Conservation (phyloP, 2,888 invertebrate species). For the Heliconius hortense region DNA sequence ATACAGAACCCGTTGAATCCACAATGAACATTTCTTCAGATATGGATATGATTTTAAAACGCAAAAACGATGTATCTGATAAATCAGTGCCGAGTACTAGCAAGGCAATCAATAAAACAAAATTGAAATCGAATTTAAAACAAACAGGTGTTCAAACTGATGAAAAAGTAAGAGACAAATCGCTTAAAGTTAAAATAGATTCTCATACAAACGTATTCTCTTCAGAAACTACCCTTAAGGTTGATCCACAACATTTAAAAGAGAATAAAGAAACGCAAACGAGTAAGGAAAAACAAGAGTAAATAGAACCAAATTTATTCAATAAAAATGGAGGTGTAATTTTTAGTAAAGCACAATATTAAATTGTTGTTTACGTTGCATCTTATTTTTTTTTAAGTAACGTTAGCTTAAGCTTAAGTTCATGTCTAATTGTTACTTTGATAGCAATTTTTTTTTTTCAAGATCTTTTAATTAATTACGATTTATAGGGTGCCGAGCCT, state of each 20-base stretch:
- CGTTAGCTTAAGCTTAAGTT: too few species aligned
- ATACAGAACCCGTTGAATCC: conserved; percentile 41
- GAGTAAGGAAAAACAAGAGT: conserved; percentile 50
- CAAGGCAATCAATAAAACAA: conserved; percentile 21
- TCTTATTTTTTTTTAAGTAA: too few species aligned
- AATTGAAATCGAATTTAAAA: conserved; percentile 54
- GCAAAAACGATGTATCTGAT: conserved; percentile 23
- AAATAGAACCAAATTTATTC: background rate
- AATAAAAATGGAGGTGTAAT: background rate
- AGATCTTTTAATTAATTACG: too few species aligned
- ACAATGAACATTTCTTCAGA: conserved; percentile 47
- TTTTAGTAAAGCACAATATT: background rate
- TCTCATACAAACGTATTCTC: conserved; percentile 39
- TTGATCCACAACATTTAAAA: conserved; percentile 32
- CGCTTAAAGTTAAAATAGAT: conserved; percentile 54
- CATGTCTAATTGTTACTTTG: too few species aligned
- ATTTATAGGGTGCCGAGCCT: too few species aligned
- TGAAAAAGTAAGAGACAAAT: conserved; percentile 34
- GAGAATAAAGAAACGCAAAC: conserved; percentile 53
- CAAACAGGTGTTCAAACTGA: conserved; percentile 52
- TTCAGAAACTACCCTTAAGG: conserved; percentile 28
- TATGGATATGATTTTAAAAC: conserved; percentile 41
- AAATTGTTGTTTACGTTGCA: too few species aligned
- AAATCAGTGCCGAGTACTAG: conserved; percentile 31
- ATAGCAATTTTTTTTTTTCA: too few species aligned